Evolutionary conservation across 2,797 vertebrate genomes (phyloP), one percentile per base, ranked within the genome.

Genomic region (Sandelia bainsii): DNA sequence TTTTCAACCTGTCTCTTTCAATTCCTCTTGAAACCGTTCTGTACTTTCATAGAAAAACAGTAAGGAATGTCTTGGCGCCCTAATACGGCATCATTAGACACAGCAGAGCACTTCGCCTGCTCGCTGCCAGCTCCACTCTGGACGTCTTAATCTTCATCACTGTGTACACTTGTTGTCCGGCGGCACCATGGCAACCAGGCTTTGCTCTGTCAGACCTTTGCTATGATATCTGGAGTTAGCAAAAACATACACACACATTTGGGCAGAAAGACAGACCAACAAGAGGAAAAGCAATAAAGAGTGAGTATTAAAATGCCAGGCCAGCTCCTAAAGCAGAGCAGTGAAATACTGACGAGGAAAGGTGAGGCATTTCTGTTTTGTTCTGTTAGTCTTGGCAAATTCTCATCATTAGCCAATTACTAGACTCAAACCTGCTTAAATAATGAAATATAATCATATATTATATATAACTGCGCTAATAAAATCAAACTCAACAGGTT

Each of bases 81-180:
- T 11, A 8, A 40, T 9, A 23, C 70, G n/a, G 52, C 64, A 74
- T 79, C 75, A 72, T 85, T 74, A 86, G 65, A 71, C 75, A 46
- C 66, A 60, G 83, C 70, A 48, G 62, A 79, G 77, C 39, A 58
- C 61, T 46, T 59, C 1, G 52, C 56, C 63, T 48, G 40, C 61
- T 69, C 61, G 1, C 63, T 68, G 80, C 84, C 85, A 79, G 67
- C 82, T 65, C 67, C 79, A 12, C 72, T 69, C 84, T 74, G 63
- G 73, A 78, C 65, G 9, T 86, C 84, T 86, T 84, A 73, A 87
- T 89, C 87, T 79, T 65, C 70, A 63, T 69, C 65, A 59, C 85
- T 93, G 91, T 93, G 89, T 93, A 90, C 82, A 27, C 86, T 80
- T 93, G 91, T 93, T 93, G 87, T 89, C 90, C 72, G 62, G 67